phyloP scores from a whole-genome alignment of 1,140 invertebrate species.

The Brachionus plicatilis region DNA sequence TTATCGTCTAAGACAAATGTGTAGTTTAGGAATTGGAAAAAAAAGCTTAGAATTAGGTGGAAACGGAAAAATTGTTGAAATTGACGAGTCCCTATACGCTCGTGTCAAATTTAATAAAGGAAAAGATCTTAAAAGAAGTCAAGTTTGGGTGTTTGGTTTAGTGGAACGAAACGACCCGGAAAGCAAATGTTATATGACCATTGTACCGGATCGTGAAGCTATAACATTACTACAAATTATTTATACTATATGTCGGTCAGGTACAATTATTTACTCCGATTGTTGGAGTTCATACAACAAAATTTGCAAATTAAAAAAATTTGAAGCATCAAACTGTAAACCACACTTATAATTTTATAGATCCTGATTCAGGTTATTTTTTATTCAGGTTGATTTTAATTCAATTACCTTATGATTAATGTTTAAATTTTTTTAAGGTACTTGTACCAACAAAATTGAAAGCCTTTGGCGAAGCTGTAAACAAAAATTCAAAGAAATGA shows the following conservation, averaged over 20 bases:
- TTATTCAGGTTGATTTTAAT: no score
- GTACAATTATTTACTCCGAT: neutral
- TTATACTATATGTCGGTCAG: neutral
- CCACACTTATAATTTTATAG: no score
- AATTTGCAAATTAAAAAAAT: no score
- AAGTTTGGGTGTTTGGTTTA: neutral
- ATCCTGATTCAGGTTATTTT: no score
- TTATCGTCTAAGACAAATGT: neutral
- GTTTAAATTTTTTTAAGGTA: no score
- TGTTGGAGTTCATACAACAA: slow-evolving; percentile 1
- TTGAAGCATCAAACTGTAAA: no score
- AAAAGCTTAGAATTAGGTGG: neutral
- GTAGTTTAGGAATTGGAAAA: neutral
- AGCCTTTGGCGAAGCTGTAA: no score
- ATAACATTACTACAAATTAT: neutral
- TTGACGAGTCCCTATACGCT: neutral
- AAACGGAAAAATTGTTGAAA: neutral
- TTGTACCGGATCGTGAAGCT: neutral
- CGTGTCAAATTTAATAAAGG: neutral
- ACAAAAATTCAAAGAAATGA: no score
- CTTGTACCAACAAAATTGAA: no score
- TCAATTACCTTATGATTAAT: no score
- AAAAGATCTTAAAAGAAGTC: neutral
- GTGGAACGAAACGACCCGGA: neutral
- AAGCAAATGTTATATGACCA: neutral